These are phyloP conservation scores for Callospermophilus lateralis DNA, from an alignment of 2,113 vertebrate genomes.

Conservation along the genomic window DNA sequence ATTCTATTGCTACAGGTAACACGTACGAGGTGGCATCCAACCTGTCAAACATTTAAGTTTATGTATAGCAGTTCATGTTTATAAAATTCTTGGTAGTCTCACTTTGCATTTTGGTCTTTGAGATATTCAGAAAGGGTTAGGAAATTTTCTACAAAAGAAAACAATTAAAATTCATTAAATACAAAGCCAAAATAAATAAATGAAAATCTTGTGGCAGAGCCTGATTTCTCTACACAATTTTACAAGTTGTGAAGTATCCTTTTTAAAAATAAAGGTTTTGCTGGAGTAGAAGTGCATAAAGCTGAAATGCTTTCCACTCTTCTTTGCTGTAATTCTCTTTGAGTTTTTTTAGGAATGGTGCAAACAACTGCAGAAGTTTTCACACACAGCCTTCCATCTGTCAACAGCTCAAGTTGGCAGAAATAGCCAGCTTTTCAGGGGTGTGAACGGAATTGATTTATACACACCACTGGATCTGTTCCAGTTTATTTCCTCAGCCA, in stretches of 20 bases:
- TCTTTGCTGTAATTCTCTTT: conserved; percentile 64
- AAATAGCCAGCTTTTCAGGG: conserved; percentile 85
- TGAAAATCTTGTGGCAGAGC: not conserved
- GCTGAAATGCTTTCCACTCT: conserved; percentile 16
- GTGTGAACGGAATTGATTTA: conserved; percentile 86
- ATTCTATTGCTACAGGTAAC: not conserved
- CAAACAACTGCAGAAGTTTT: conserved; percentile 82
- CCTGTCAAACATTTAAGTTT: not conserved
- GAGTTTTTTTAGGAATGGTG: conserved; percentile 67
- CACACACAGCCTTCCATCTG: conserved; percentile 79
- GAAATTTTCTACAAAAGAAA: not conserved
- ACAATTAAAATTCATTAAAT: not conserved
- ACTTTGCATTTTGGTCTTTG: not conserved
- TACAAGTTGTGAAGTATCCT: not conserved
- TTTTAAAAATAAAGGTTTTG: conserved; percentile 50
- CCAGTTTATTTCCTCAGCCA: conserved; percentile 84
- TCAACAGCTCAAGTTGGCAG: conserved; percentile 84
- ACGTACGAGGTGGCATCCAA: accelerated
- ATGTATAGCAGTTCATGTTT: not conserved
- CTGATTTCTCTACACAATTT: not conserved
- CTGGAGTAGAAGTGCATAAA: not conserved
- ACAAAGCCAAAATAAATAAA: conserved; percentile 8
- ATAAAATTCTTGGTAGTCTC: not conserved
- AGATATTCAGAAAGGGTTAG: not conserved
- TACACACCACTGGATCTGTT: conserved; percentile 82